Evolutionary conservation across 92 coral and sea anemone genomes (phyloP).

Genomic region (Parazoanthus darwini): DNA sequence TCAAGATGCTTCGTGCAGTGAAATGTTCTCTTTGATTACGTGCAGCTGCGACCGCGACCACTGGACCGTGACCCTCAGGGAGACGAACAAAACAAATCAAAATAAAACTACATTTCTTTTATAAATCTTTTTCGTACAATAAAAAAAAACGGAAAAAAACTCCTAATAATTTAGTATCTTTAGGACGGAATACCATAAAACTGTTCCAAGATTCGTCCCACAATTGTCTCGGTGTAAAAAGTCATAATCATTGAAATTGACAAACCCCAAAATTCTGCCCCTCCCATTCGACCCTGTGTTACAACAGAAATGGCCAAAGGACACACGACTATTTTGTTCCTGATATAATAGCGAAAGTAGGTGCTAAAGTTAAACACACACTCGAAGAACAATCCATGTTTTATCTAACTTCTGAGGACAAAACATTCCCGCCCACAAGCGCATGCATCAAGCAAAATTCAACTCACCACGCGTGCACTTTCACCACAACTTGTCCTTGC

Average conservation of each 20-base stretch:
- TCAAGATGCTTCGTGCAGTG: not conserved
- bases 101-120: too few species aligned
- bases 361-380: not conserved
- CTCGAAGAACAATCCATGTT: not conserved
- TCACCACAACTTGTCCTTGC: constrained; percentile 88
- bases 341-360: not conserved
- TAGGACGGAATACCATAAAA: not conserved
- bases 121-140: not conserved
- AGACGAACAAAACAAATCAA: not conserved
- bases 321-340: not conserved
- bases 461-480: constrained; percentile 93
- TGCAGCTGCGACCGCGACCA: not conserved
- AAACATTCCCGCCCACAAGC: constrained; percentile 11
- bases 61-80: not conserved
- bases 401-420: constrained; percentile 5
- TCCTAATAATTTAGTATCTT: not conserved
- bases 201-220: not conserved
- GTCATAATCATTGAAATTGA: too few species aligned
- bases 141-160: not conserved
- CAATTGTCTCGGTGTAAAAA: not conserved
- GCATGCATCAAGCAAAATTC: not conserved
- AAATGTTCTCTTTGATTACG: not conserved
- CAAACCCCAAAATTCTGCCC: not conserved
- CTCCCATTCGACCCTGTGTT: not conserved
- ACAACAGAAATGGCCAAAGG: not conserved